phyloP scores from a whole-genome alignment of 1,140 invertebrate species.

The Mactra quadrangularis region DNA sequence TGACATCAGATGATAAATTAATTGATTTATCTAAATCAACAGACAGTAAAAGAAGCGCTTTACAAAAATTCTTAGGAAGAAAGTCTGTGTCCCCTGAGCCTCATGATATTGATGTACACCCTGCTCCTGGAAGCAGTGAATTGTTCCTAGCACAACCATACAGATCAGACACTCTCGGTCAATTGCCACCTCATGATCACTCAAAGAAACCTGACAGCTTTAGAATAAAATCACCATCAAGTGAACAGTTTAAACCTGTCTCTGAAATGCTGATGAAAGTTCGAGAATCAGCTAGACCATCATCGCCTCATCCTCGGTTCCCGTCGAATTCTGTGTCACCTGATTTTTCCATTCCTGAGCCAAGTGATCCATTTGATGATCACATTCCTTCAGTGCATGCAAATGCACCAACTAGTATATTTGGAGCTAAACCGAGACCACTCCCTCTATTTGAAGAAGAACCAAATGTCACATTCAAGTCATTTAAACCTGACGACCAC shows the following conservation, averaged over 20 bases:
- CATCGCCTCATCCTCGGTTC: constrained; percentile 7
- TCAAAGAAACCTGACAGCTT: too few relatives aligned
- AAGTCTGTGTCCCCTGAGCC: background rate
- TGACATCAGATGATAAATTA: background rate
- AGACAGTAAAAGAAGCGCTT: background rate
- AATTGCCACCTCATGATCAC: background rate
- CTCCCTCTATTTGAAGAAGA: background rate
- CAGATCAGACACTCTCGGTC: background rate
- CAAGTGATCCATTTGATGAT: background rate
- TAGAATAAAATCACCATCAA: background rate
- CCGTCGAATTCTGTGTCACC: background rate
- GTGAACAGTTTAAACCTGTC: background rate
- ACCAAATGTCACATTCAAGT: too few relatives aligned
- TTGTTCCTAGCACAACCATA: background rate
- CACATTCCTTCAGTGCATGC: background rate
- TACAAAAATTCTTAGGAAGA: constrained; percentile 7
- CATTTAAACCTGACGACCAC: too few relatives aligned
- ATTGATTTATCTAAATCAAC: constrained; percentile 30
- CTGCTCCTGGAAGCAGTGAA: background rate
- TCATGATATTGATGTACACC: constrained; percentile 1
- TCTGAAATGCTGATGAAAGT: background rate
- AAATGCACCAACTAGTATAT: constrained; percentile 19
- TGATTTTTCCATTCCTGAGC: background rate
- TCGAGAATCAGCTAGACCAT: background rate
- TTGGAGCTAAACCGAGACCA: constrained; percentile 10